These are phyloP conservation scores for Cataglyphis rosenhaueri DNA, from an alignment of 2,888 invertebrate species.

Conservation along the genomic window DNA sequence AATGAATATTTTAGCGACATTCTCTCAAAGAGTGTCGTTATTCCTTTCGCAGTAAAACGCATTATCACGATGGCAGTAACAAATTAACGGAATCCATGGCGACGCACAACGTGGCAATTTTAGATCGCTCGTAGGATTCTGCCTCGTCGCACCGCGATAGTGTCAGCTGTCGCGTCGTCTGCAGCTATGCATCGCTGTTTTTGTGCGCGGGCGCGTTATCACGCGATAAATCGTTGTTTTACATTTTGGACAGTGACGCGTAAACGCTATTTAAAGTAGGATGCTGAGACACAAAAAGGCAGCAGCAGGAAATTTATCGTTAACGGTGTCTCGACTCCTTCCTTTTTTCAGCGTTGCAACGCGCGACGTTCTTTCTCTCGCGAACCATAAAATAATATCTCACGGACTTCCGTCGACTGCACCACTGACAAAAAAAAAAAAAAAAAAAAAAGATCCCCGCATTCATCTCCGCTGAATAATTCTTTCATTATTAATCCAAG, in stretches of 20 bases:
- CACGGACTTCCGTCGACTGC: constrained; percentile 20
- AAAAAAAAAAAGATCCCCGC: constrained; percentile 8
- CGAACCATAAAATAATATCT: constrained; percentile 36
- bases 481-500: constrained; percentile 43
- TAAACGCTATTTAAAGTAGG: constrained; percentile 53
- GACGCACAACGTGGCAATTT: constrained; percentile 40
- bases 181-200: constrained; percentile 52
- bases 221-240: constrained; percentile 55
- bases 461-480: constrained; percentile 45
- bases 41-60: constrained; percentile 5
- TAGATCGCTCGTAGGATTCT: constrained; percentile 50
- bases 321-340: constrained; percentile 31
- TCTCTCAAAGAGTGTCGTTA: not conserved
- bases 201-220: constrained; percentile 41
- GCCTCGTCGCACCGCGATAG: constrained; percentile 48
- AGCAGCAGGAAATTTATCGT: constrained; percentile 49
- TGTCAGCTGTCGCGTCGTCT: constrained; percentile 53
- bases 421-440: constrained; percentile 28
- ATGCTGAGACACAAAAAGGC: constrained; percentile 41
- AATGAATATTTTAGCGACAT: not conserved
- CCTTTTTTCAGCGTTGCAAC: not conserved
- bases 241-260: constrained; percentile 55
- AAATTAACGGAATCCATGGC: constrained; percentile 49
- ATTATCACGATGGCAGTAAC: constrained; percentile 44
- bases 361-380: constrained; percentile 12